Conservation (phyloP, 2,888 invertebrate genomes). For the Ochropleura plecta region DNA sequence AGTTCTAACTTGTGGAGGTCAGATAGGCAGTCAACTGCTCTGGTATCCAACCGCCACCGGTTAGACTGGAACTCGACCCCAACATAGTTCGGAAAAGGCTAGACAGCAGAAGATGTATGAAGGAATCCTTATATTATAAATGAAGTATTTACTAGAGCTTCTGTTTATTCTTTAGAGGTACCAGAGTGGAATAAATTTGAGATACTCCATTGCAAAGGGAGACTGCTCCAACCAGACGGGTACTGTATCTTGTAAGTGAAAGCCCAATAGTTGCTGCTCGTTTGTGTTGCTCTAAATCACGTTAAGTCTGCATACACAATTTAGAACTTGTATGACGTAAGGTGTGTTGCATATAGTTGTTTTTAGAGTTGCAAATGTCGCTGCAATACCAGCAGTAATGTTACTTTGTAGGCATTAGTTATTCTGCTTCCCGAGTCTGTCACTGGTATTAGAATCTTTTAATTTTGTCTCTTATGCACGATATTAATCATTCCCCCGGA, state of each 20-base stretch:
- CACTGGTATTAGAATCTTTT: neutral
- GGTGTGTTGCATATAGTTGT: neutral
- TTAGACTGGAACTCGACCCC: too few relatives aligned
- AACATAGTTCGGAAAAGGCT: too few relatives aligned
- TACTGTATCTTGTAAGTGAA: neutral
- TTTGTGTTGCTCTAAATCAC: neutral
- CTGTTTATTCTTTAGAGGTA: neutral
- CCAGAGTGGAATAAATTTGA: neutral
- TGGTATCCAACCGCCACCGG: too few relatives aligned
- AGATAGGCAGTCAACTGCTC: too few relatives aligned
- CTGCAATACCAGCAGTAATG: too few relatives aligned
- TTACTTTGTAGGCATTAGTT: neutral
- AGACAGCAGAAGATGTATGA: neutral
- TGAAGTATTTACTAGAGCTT: neutral
- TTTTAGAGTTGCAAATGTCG: neutral
- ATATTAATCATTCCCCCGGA: too few relatives aligned
- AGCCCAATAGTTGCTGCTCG: neutral
- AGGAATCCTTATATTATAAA: neutral
- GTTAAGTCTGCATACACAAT: neutral
- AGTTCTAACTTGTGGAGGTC: too few relatives aligned
- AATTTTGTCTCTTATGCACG: neutral
- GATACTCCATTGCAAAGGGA: neutral
- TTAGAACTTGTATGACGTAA: neutral
- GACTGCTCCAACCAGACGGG: neutral
- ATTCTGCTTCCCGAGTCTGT: neutral